A percentile compares a stretch with the other conserved stretches of the same genome.
Evolutionary conservation across 1,140 invertebrate species (phyloP).

Genomic region (Arion vulgaris): DNA sequence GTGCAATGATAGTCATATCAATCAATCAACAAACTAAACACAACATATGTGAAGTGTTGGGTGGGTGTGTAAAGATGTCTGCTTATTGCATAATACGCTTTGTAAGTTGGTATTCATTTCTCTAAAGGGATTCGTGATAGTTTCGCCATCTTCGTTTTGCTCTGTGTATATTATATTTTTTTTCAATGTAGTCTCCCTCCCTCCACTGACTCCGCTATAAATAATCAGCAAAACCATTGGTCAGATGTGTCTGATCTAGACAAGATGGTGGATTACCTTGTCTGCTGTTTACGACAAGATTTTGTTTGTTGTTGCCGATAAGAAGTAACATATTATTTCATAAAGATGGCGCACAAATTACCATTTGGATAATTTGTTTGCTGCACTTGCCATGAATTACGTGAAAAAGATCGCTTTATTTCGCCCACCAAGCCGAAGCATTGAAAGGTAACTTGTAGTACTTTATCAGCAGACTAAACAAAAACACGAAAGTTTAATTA

Average conservation of each 20-base stretch:
- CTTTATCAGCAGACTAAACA: no score
- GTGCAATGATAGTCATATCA: no score
- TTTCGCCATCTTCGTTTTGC: no score
- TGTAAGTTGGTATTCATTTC: no score
- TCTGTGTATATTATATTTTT: no score
- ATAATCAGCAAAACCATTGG: background rate
- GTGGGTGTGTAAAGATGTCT: no score
- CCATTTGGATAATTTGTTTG: constrained; percentile 24
- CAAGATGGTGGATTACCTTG: constrained; percentile 3
- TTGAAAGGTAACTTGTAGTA: constrained; percentile 31
- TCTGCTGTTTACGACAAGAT: background rate
- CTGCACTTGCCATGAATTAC: constrained; percentile 35
- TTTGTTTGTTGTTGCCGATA: background rate
- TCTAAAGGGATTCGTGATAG: no score
- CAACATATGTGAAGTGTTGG: no score
- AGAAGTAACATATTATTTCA: background rate
- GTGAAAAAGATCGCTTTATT: constrained; percentile 37
- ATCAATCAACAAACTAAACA: no score
- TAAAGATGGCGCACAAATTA: background rate
- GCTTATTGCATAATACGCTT: no score
- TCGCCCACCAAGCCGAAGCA: constrained; percentile 39
- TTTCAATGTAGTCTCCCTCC: no score
- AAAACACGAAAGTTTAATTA: no score
- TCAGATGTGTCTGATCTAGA: background rate
- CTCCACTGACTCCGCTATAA: background rate